These are phyloP conservation scores for Amblyteles armatorius DNA, from an alignment of 2,888 invertebrate genomes.

Conservation along the genomic window DNA sequence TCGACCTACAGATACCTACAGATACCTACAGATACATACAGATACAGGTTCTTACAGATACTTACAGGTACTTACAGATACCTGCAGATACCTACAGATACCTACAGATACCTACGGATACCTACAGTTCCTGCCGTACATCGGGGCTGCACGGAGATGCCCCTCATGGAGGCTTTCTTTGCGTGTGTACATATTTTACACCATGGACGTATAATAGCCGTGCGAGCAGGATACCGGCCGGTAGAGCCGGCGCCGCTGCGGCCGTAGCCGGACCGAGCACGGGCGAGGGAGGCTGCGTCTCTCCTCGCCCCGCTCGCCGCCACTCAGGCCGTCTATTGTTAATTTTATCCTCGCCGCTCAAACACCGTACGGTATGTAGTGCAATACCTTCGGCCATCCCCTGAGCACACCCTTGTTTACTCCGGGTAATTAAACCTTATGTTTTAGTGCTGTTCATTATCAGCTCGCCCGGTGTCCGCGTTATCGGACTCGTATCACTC, in stretches of 20 bases:
- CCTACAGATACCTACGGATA: too few relatives aligned
- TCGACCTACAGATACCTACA: too few relatives aligned
- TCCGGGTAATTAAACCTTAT: constrained; percentile 68
- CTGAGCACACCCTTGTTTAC: constrained; percentile 60
- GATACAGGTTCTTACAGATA: too few relatives aligned
- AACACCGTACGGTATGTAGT: constrained; percentile 43
- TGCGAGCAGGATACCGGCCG: constrained; percentile 9
- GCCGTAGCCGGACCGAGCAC: constrained; percentile 37
- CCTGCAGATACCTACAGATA: too few relatives aligned
- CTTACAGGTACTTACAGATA: too few relatives aligned
- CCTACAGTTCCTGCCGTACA: too few relatives aligned
- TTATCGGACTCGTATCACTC: constrained; percentile 48
- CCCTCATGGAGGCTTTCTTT: constrained; percentile 7
- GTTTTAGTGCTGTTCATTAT: constrained; percentile 68
- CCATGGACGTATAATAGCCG: constrained; percentile 31
- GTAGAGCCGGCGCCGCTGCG: constrained; percentile 36
- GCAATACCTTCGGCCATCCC: constrained; percentile 46
- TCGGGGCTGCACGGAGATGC: neutral
- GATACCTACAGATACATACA: too few relatives aligned
- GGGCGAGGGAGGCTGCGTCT: constrained; percentile 52
- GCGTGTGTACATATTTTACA: constrained; percentile 57
- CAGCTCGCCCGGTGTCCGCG: constrained; percentile 55
- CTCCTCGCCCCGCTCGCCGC: constrained; percentile 29
- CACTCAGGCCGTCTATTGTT: constrained; percentile 64
- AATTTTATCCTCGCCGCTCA: constrained; percentile 64